Evolutionary conservation across 2,888 invertebrate genomes (phyloP), one percentile per base, ranked within the genome.

Genomic region (Brassicogethes aeneus): DNA sequence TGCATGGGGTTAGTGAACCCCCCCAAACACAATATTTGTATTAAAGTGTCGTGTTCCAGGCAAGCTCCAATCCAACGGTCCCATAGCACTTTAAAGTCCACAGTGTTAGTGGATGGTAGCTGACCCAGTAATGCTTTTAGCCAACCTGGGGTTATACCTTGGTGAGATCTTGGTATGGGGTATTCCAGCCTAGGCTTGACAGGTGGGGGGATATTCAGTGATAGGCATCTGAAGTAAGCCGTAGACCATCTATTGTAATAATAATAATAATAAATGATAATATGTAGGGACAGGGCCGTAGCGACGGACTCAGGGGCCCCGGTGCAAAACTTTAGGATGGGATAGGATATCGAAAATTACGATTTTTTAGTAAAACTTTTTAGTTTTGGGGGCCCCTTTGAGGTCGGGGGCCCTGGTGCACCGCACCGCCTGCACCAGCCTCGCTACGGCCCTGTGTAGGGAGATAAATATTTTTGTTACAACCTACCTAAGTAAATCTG

Each of bases 231-330:
- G 68, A 90, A 92, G 64, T 87, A 87, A 7, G 83, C 79, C 15
- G 76, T 81, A 0, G 90, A 86, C 93, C 93, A 93, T 47, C 79
- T 76, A 37, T n/a, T n/a, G n/a, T n/a, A n/a, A n/a, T n/a, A n/a
- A n/a, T n/a, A n/a, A n/a, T n/a, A 35, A 17, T 16, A 1, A 16
- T 14, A 32, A 31, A 23, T 23, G 23, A 30, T 23, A 37, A 37
- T n/a, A n/a, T 12, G 17, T 37, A 14, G n/a, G 16, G 15, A 16
- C 36, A 36, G 10, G n/a, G n/a, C n/a, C n/a, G n/a, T n/a, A n/a
- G n/a, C n/a, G n/a, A n/a, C n/a, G n/a, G n/a, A n/a, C n/a, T n/a
- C n/a, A n/a, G n/a, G n/a, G n/a, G n/a, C n/a, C n/a, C n/a, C n/a
- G n/a, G n/a, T n/a, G n/a, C n/a, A n/a, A n/a, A n/a, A n/a, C n/a